A percentile compares a stretch with the other conserved stretches of the same genome.
Evolutionary conservation across 2,797 vertebrate genomes (phyloP).

Genomic region (Coluber constrictor): DNA sequence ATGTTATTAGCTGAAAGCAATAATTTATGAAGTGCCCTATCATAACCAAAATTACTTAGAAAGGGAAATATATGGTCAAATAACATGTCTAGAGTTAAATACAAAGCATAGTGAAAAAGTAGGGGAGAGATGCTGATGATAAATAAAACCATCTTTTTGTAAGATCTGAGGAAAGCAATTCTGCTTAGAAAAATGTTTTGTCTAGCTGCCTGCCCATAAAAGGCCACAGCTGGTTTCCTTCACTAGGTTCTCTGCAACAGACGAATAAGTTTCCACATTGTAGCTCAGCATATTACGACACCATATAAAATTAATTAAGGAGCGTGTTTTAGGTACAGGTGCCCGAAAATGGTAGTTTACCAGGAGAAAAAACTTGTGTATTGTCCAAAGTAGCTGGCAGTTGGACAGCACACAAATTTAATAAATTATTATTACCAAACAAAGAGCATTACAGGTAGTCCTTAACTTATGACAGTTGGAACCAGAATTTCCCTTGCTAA

Average conservation of each 20-base stretch:
- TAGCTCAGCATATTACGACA: not conserved
- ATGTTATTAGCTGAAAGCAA: not conserved
- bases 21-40: not conserved
- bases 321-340: not conserved
- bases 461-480: not conserved
- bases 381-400: not conserved
- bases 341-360: not conserved
- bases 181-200: not conserved
- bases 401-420: not conserved
- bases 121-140: conserved; percentile 5
- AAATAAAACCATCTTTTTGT: not conserved
- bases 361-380: not conserved
- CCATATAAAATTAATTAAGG: not conserved
- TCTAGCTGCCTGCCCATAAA: not conserved
- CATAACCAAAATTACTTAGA: not conserved
- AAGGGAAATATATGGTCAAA: not conserved
- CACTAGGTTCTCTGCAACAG: not conserved
- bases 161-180: not conserved
- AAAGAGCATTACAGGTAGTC: not conserved
- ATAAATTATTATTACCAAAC: not conserved
- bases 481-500: not conserved
- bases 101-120: not conserved
- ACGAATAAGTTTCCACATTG: not conserved
- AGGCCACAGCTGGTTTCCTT: not conserved
- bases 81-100: not conserved